Conservation (phyloP, 2,113 vertebrate species). For the Scatophagus argus region DNA sequence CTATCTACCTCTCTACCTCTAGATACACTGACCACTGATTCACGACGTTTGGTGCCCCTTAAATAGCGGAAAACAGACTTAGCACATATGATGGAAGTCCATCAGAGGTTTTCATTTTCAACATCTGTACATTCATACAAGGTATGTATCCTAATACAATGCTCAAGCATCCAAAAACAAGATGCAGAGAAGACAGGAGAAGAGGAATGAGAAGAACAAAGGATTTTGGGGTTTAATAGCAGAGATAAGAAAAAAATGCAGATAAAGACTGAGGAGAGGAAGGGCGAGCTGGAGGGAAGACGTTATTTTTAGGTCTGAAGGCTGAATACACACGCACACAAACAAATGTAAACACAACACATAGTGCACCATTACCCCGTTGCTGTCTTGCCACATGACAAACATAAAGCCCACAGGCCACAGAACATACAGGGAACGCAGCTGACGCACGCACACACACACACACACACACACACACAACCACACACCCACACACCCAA, state of each 20-base stretch:
- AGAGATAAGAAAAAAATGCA: slow-evolving; percentile 35
- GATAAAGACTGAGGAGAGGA: slow-evolving; percentile 46
- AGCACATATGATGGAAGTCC: too few species aligned
- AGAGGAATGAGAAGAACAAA: not conserved
- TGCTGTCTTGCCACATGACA: slow-evolving; percentile 57
- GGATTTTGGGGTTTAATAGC: slow-evolving; percentile 9
- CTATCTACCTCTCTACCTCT: too few species aligned
- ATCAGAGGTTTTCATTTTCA: too few species aligned
- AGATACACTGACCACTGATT: too few species aligned
- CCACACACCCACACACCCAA: slow-evolving; percentile 1
- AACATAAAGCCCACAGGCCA: slow-evolving; percentile 55
- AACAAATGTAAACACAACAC: slow-evolving; percentile 56
- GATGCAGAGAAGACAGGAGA: not conserved
- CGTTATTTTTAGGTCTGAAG: slow-evolving; percentile 55
- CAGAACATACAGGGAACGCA: slow-evolving; percentile 48
- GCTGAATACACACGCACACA: slow-evolving; percentile 34
- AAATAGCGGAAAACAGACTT: too few species aligned
- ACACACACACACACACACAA: slow-evolving; percentile 12
- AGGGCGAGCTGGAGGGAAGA: slow-evolving; percentile 22
- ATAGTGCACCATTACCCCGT: slow-evolving; percentile 19
- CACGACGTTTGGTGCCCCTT: too few species aligned
- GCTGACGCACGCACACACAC: slow-evolving; percentile 38
- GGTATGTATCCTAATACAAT: too few species aligned
- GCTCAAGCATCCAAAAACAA: too few species aligned
- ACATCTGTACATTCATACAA: too few species aligned